phyloP scores from a whole-genome alignment of 2,797 vertebrate genomes.

The Catamblyrhynchus diadema region DNA sequence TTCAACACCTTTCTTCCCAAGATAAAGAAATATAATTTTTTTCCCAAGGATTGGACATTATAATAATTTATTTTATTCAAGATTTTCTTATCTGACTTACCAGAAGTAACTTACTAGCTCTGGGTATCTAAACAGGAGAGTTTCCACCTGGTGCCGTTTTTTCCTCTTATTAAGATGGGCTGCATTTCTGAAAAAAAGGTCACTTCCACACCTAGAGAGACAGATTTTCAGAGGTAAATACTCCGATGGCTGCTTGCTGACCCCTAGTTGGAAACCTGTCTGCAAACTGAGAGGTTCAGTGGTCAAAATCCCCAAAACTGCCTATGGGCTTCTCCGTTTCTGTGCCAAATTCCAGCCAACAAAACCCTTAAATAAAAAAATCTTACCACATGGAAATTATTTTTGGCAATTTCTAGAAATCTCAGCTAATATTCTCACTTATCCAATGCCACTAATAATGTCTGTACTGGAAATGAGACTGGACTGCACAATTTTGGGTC shows the following conservation, averaged over 20 bases:
- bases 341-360: neutral
- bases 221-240: neutral
- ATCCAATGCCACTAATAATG: neutral
- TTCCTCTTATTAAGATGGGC: neutral
- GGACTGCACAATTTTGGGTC: neutral
- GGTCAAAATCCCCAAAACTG: neutral
- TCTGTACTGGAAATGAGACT: neutral
- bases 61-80: neutral
- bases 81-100: neutral
- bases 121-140: neutral
- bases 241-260: neutral
- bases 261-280: neutral
- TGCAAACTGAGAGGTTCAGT: neutral
- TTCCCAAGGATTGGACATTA: neutral
- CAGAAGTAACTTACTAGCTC: neutral
- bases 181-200: neutral
- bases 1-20: neutral
- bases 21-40: neutral
- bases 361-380: neutral
- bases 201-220: neutral
- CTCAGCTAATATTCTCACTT: neutral
- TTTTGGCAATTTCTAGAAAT: neutral
- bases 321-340: accelerated
- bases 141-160: neutral
- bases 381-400: neutral